Base-by-base conservation (phyloP, 2,888 invertebrate species). In the Heliconius sara region DNA sequence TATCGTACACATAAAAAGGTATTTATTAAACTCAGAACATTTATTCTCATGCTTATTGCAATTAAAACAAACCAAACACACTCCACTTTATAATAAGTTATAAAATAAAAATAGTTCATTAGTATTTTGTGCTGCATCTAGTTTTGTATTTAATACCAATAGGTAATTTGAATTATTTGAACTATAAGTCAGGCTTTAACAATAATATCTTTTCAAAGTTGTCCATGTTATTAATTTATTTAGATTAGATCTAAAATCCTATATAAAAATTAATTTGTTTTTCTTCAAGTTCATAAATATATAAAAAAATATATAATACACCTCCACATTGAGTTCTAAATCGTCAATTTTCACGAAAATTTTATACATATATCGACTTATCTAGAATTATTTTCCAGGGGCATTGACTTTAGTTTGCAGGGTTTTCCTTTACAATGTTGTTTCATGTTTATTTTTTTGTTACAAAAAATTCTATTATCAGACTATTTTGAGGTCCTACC, bases 31-130 rank as follows among this genome's bases (percentile, higher is more conserved):
- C 91, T 89, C 89, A 93, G 92, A 94, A 95, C 94, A 94, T 95
- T 95, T 95, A 95, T 94, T 95, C 93, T 93, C 94, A 94, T 92
- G 92, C 92, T 92, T 90, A 90, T 90, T 91, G 88, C 92, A 91
- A 90, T 90, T 90, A 91, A 91, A 89, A 91, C 92, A 94, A 94
- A 93, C 91, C 93, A 94, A 94, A 94, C 94, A 93, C 93, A 91
- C 93, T 89, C 89, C 87, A 90, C 89, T 90, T 91, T 88, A 90
- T 90, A 89, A 89, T 90, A 92, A 89, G 89, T 87, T 88, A 88
- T 79, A 88, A 88, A 90, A 87, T 89, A 89, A 88, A 90, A 91
- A 89, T 89, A 88, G 86, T 86, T 84, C 84, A 85, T 83, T 85
- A 87, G n/a, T 86, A 86, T 83, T 89, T 90, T 91, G 90, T 90